phyloP scores from a whole-genome alignment of 2,113 vertebrate species.

The Donacobius atricapilla region DNA sequence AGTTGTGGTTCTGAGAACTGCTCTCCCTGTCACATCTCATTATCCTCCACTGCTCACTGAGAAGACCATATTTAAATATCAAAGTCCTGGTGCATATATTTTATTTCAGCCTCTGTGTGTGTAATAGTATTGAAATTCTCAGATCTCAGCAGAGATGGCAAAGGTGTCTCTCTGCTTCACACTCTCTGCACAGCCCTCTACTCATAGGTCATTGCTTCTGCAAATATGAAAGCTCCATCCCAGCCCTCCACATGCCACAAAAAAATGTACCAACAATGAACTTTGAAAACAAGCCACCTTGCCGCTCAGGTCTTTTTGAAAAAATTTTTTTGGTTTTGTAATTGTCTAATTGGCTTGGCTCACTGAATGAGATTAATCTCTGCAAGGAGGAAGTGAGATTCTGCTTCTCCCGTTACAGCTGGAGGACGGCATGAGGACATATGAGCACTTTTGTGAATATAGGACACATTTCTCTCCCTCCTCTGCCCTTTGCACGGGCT shows the following conservation, averaged over 20 bases:
- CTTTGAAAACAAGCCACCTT: neutral
- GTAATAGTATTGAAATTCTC: constrained; percentile 15
- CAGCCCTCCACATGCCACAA: neutral
- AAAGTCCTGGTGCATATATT: neutral
- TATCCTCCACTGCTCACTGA: neutral
- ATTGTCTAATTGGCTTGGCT: neutral
- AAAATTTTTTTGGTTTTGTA: neutral
- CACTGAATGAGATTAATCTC: neutral
- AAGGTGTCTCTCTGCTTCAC: neutral
- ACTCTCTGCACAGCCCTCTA: neutral
- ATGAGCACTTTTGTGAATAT: neutral
- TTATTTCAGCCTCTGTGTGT: neutral
- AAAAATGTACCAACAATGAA: neutral
- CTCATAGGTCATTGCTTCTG: neutral
- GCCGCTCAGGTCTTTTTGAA: neutral
- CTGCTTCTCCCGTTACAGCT: neutral
- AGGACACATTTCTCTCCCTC: neutral
- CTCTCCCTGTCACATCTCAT: neutral
- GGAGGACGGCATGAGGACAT: neutral
- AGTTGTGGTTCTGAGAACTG: neutral
- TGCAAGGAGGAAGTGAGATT: neutral
- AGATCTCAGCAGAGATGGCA: neutral
- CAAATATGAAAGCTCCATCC: neutral
- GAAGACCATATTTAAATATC: constrained; percentile 26
- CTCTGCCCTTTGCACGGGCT: neutral